Evolutionary conservation across 2,113 vertebrate species (phyloP).

Genomic region (Anolis sagrei): DNA sequence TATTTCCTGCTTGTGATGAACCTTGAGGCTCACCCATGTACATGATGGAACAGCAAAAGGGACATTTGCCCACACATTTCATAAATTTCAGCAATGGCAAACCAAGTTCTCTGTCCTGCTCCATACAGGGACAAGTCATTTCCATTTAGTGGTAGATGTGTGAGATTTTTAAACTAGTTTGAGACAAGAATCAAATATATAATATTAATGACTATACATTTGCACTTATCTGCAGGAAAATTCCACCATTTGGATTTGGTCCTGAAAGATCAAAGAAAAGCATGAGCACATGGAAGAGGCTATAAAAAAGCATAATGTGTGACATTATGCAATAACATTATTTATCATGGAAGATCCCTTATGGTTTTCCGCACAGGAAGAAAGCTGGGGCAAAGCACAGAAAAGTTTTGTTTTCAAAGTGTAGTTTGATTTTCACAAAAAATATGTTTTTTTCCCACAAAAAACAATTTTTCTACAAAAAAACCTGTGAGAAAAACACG

Average conservation of each 20-base stretch:
- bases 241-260: not conserved
- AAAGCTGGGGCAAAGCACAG: no score
- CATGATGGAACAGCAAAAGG: conserved; percentile 37
- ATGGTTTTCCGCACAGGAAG: no score
- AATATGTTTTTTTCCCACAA: no score
- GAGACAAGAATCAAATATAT: not conserved
- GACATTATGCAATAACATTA: not conserved
- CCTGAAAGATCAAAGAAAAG: not conserved
- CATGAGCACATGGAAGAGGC: not conserved
- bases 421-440: no score
- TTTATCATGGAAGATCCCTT: not conserved
- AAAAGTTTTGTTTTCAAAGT: no score
- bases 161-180: not conserved
- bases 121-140: not conserved
- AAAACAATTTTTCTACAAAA: no score
- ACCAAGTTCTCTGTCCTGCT: not conserved
- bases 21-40: conserved; percentile 32
- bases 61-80: not conserved
- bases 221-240: not conserved
- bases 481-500: no score
- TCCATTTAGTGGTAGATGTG: not conserved
- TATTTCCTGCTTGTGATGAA: conserved; percentile 56
- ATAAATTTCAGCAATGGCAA: not conserved
- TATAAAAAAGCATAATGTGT: not conserved
- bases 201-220: not conserved